phyloP scores from a whole-genome alignment of 2,797 vertebrate genomes.

The Chloroceryle inda region DNA sequence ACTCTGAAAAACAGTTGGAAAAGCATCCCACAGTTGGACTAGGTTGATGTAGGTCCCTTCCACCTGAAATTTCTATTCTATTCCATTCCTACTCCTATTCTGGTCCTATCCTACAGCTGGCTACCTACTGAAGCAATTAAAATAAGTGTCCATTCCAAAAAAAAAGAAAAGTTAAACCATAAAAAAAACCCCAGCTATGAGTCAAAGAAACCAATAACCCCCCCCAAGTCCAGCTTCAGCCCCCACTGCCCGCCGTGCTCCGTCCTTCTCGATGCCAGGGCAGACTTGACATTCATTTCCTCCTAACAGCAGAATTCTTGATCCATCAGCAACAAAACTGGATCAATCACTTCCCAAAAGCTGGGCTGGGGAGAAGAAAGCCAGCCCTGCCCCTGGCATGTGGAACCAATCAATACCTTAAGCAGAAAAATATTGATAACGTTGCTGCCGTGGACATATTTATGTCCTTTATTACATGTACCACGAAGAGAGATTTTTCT shows the following conservation, averaged over 20 bases:
- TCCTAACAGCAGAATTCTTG: slow-evolving; percentile 22
- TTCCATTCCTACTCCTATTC: too few relatives aligned
- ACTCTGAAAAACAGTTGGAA: not conserved
- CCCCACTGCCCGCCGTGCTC: not conserved
- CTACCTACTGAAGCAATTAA: not conserved
- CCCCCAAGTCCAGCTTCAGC: not conserved
- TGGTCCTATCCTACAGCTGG: not conserved
- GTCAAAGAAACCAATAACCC: not conserved
- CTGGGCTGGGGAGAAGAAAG: slow-evolving; percentile 39
- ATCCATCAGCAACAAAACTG: slow-evolving; percentile 29
- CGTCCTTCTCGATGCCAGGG: not conserved
- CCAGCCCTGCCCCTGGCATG: slow-evolving; percentile 22
- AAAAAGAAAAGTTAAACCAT: not conserved
- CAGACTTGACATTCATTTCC: slow-evolving; percentile 2
- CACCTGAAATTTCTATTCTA: not conserved
- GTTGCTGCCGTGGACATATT: slow-evolving; percentile 6
- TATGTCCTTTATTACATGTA: not conserved
- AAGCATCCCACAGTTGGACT: not conserved
- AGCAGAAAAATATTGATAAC: slow-evolving; percentile 45
- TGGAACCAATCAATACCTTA: slow-evolving; percentile 42
- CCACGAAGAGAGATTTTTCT: not conserved
- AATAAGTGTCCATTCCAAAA: not conserved
- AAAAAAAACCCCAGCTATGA: not conserved
- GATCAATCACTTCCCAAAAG: slow-evolving; percentile 55
- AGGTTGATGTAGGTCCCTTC: not conserved